Evolutionary conservation across 2,888 invertebrate genomes (phyloP).

Genomic region (Neria commutata): DNA sequence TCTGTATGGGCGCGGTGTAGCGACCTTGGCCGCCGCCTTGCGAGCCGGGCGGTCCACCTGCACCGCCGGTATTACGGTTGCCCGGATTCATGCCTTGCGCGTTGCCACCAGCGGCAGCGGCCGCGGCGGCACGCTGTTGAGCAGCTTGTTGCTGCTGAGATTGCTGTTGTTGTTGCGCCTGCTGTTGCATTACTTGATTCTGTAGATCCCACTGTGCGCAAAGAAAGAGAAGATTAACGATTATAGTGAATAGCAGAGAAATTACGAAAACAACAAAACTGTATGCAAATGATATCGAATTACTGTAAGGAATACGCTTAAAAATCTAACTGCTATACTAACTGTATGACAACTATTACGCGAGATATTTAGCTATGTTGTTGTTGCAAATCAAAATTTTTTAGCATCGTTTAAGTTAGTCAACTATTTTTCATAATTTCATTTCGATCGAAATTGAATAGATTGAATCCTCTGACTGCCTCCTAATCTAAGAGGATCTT

Average conservation of each 20-base stretch:
- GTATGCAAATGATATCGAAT: too few relatives aligned
- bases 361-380: background rate
- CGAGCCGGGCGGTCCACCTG: slow-evolving; percentile 32
- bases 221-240: too few relatives aligned
- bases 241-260: too few relatives aligned
- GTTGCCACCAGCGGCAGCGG: slow-evolving; percentile 39
- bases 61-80: slow-evolving; percentile 36
- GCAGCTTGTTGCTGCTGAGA: slow-evolving; percentile 33
- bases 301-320: too few relatives aligned
- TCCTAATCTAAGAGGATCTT: too few relatives aligned
- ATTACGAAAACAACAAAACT: too few relatives aligned
- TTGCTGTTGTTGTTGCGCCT: slow-evolving; percentile 36
- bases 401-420: too few relatives aligned
- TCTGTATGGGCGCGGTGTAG: slow-evolving; percentile 60
- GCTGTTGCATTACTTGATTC: slow-evolving; percentile 62
- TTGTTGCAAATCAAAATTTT: background rate
- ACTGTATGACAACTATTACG: too few relatives aligned
- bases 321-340: too few relatives aligned
- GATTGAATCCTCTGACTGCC: too few relatives aligned
- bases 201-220: slow-evolving; percentile 58
- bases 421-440: too few relatives aligned
- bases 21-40: slow-evolving; percentile 53
- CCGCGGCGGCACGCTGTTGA: slow-evolving; percentile 29
- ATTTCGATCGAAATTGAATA: too few relatives aligned
- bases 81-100: slow-evolving; percentile 34